Conservation (phyloP, 2,888 invertebrate species). For the Cheilosia scutellata region DNA sequence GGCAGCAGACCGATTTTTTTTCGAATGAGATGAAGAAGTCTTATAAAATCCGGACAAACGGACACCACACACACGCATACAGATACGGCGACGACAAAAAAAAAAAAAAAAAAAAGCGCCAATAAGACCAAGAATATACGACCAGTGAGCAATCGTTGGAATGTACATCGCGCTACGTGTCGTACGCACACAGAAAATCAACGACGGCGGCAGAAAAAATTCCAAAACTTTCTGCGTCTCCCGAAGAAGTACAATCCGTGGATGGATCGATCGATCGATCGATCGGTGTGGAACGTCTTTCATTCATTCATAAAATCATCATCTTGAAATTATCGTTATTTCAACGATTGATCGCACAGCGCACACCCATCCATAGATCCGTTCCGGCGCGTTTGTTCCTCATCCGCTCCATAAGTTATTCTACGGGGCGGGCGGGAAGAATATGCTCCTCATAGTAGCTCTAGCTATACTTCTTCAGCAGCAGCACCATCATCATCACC, state of each 20-base stretch:
- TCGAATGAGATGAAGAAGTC: constrained; percentile 68
- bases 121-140: constrained; percentile 30
- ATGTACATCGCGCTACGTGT: constrained; percentile 48
- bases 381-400: constrained; percentile 62
- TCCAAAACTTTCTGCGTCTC: constrained; percentile 80
- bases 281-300: constrained; percentile 45
- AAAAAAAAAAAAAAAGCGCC: constrained; percentile 32
- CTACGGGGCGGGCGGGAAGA: neutral
- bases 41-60: constrained; percentile 71
- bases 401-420: constrained; percentile 76
- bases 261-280: constrained; percentile 22
- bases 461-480: constrained; percentile 4
- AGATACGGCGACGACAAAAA: constrained; percentile 24
- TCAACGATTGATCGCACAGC: constrained; percentile 59
- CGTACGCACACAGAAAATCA: constrained; percentile 34
- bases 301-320: constrained; percentile 74
- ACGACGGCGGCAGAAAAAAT: constrained; percentile 63
- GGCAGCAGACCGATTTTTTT: constrained; percentile 69
- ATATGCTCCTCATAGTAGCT: neutral
- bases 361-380: constrained; percentile 61
- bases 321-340: constrained; percentile 56
- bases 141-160: constrained; percentile 38
- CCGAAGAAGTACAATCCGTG: constrained; percentile 40
- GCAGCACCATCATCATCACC: constrained; percentile 4
- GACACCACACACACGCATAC: constrained; percentile 70